phyloP scores from a whole-genome alignment of 1,140 invertebrate genomes.

The Kradibia gibbosae region DNA sequence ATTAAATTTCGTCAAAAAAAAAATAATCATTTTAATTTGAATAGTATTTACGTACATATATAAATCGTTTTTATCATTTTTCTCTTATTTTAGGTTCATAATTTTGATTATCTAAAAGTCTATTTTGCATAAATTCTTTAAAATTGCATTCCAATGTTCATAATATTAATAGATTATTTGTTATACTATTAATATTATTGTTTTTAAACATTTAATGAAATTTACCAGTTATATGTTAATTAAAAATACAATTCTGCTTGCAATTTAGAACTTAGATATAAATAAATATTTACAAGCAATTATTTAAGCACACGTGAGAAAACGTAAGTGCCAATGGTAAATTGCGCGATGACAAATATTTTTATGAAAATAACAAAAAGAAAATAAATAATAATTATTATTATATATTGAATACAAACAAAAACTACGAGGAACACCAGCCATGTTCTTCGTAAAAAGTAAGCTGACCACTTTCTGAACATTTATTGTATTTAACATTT shows the following conservation, averaged over 20 bases:
- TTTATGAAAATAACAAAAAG: conserved; percentile 12
- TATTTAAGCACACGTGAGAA: not conserved
- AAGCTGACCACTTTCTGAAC: not conserved
- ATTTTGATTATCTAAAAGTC: not conserved
- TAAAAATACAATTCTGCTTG: not conserved
- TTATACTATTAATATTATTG: too few relatives aligned
- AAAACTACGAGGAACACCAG: conserved; percentile 57
- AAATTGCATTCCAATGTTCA: not conserved
- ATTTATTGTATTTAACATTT: conserved; percentile 1
- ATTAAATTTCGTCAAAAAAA: too few relatives aligned
- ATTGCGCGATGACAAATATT: conserved; percentile 3
- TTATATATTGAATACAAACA: conserved; percentile 11
- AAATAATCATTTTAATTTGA: too few relatives aligned
- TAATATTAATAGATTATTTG: not conserved
- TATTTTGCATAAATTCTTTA: not conserved
- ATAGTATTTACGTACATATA: too few relatives aligned
- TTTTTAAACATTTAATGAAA: not conserved
- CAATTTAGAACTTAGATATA: not conserved
- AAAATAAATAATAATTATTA: conserved; percentile 10
- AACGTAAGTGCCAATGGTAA: not conserved
- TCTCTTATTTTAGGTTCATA: not conserved
- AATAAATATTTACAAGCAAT: not conserved
- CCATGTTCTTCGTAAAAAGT: conserved; percentile 57
- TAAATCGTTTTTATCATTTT: not conserved
- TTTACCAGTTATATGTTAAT: not conserved